Evolutionary conservation across 1,140 invertebrate genomes (phyloP), one percentile per base, ranked within the genome.

Genomic region (Subanguina moxae): DNA sequence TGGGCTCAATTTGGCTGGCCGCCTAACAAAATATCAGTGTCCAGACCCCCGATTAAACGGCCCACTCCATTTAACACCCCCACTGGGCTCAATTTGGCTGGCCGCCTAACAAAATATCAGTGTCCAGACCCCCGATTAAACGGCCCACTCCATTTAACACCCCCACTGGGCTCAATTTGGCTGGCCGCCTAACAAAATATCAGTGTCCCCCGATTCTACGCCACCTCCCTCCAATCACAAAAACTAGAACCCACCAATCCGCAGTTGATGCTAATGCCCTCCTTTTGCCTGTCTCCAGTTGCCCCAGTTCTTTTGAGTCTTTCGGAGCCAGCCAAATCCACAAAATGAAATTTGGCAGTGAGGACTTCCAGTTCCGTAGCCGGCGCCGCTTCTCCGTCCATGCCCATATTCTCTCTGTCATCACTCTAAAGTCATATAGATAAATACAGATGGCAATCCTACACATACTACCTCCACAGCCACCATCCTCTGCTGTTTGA

Each of bases 201-300:
- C n/a, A 46, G 45, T 46, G 15, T 46, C n/a, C n/a, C n/a, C n/a
- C n/a, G n/a, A n/a, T n/a, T n/a, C n/a, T n/a, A n/a, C n/a, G n/a
- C 21, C 9, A 58, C 19, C 11, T 11, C 19, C 21, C 57, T 19
- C 11, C 11, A 58, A 58, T 13, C n/a, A 11, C 43, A 45, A 45
- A 13, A 45, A 11, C 43, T n/a, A 25, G 62, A 28, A 77, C 82
- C 74, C 65, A 85, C 84, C 78, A 86, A 71, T 56, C 86, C 86
- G 78, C 84, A 84, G 75, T 86, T 86, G 43, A 86, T 86, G 32
- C 83, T 84, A 62, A 87, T 87, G 46, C 86, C 86, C 75, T 86
- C 86, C 74, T 86, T 86, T 8, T 85, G 85, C 27, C 85, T 67
- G 45, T 86, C 84, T 7, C 86, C 86, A 11, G 85, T 86, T 19